A percentile compares a stretch with the other conserved stretches of the same genome.
Evolutionary conservation across 1,140 invertebrate genomes (phyloP).

Genomic region (Eubasilissa regina): DNA sequence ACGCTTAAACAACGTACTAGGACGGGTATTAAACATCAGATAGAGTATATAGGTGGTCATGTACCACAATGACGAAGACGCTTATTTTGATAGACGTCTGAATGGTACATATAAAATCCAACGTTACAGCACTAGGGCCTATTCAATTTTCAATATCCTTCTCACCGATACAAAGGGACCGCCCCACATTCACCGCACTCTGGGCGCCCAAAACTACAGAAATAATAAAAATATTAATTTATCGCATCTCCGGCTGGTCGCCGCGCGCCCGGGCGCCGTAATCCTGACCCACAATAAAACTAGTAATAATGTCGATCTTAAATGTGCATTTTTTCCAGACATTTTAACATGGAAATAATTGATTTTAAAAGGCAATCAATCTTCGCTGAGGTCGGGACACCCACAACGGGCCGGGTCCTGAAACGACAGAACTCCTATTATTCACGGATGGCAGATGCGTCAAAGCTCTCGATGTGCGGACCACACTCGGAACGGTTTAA

Average conservation of each 20-base stretch:
- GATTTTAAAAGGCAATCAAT: constrained; percentile 60
- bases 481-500: constrained; percentile 28
- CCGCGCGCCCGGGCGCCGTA: constrained; percentile 3
- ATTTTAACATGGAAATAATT: constrained; percentile 57
- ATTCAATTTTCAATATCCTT: constrained; percentile 18
- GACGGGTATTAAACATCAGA: too few relatives aligned
- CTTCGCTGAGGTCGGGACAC: constrained; percentile 43
- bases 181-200: constrained; percentile 4
- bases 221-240: constrained; percentile 45
- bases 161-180: constrained; percentile 9
- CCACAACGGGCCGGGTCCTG: constrained; percentile 23
- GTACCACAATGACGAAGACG: constrained; percentile 1
- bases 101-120: not conserved
- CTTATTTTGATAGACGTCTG: not conserved
- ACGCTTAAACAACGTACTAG: too few relatives aligned
- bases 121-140: not conserved
- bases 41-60: too few relatives aligned
- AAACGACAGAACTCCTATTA: constrained; percentile 41
- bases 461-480: constrained; percentile 33
- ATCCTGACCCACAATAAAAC: constrained; percentile 42
- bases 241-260: constrained; percentile 21
- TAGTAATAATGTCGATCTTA: constrained; percentile 40
- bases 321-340: constrained; percentile 55
- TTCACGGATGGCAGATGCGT: constrained; percentile 44
- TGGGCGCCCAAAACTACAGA: constrained; percentile 8